Conservation (phyloP, 2,797 vertebrate genomes). For the Acropternis orthonyx region DNA sequence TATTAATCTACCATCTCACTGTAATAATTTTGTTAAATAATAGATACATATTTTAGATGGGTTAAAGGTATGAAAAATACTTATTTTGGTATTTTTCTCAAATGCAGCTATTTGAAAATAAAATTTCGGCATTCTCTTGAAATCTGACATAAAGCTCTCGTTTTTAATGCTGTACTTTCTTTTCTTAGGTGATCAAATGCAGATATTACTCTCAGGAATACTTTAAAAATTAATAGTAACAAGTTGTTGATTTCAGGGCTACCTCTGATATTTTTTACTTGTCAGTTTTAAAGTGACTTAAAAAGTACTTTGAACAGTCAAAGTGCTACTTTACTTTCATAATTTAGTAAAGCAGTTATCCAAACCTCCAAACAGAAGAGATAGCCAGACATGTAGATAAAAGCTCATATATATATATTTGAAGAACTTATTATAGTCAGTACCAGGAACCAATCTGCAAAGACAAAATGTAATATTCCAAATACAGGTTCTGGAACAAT, state of each 20-base stretch:
- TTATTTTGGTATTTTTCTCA: not conserved
- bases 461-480: slow-evolving; percentile 23
- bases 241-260: not conserved
- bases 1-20: not conserved
- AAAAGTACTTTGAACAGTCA: not conserved
- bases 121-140: not conserved
- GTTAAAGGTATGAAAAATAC: not conserved
- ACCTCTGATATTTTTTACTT: not conserved
- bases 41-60: not conserved
- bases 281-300: not conserved
- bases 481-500: slow-evolving; percentile 22
- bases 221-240: not conserved
- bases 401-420: not conserved
- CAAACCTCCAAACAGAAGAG: not conserved
- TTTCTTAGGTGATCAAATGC: not conserved
- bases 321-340: not conserved
- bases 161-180: not conserved
- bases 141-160: not conserved
- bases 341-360: not conserved
- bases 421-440: not conserved
- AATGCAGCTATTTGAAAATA: not conserved
- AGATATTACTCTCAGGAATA: not conserved
- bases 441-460: not conserved
- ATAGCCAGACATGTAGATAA: not conserved
- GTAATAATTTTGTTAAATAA: not conserved